Conservation (phyloP, 2,113 vertebrate genomes). For the Gracilinanus agilis region DNA sequence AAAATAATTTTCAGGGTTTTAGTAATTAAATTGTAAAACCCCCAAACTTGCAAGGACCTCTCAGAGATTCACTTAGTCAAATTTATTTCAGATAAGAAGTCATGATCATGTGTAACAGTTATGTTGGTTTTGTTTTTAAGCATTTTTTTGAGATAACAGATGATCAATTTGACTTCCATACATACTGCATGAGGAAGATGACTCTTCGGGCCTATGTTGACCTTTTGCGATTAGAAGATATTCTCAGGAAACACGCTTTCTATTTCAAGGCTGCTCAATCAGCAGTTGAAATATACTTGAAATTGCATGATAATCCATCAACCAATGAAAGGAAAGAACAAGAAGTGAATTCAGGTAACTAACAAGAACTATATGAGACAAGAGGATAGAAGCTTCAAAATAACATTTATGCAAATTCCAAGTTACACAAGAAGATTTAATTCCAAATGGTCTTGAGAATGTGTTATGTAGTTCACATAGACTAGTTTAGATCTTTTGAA, state of each 20-base stretch:
- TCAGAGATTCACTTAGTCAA: not conserved
- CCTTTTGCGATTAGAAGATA: constrained; percentile 87
- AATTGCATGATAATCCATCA: constrained; percentile 88
- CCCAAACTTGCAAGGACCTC: not conserved
- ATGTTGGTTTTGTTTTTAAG: constrained; percentile 78
- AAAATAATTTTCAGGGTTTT: not conserved
- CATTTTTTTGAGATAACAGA: constrained; percentile 90
- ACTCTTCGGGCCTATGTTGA: constrained; percentile 89
- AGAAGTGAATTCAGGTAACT: constrained; percentile 89
- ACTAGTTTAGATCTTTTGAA: not conserved
- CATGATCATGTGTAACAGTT: constrained; percentile 58
- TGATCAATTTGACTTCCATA: constrained; percentile 90
- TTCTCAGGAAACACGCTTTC: constrained; percentile 87
- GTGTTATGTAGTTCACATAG: not conserved
- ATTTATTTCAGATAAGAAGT: not conserved
- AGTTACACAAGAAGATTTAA: not conserved
- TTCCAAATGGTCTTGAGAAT: not conserved
- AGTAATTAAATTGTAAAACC: not conserved
- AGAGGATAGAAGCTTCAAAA: constrained; percentile 49
- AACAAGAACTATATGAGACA: constrained; percentile 46
- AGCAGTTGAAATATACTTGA: constrained; percentile 89
- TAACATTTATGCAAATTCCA: constrained; percentile 20
- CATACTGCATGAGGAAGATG: constrained; percentile 90
- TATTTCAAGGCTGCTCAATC: constrained; percentile 88
- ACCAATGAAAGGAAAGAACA: constrained; percentile 88